Evolutionary conservation across 1,140 invertebrate genomes (phyloP), one percentile per base, ranked within the genome.

Genomic region (Brachionus rubens): DNA sequence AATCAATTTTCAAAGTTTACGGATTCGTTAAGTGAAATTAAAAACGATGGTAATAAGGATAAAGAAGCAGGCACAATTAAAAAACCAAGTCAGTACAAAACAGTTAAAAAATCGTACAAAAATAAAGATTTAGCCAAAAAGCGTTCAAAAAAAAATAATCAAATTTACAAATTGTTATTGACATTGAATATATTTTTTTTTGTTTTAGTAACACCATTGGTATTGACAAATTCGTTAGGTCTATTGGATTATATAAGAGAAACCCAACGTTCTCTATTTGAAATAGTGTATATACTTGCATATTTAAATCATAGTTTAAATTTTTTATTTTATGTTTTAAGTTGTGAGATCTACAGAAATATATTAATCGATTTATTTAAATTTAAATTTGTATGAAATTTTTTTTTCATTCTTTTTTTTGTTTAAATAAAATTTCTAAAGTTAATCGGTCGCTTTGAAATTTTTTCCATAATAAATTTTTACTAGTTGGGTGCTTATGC

Each of bases 261-360:
- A 10, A 48, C 46, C 0, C 46, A 19, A 19, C 21, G 24, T 14
- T 21, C 19, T 14, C 21, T 54, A 6, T 54, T 54, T 72, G 68
- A 72, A 48, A 50, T 50, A 9, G 43, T 72, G 6, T 72, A 72
- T 33, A 72, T 72, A 33, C 16, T 54, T 3, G 68, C 47, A 3
- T 72, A 72, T 72, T 54, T 72, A 28, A 72, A 72, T 54, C 68
- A 72, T 41, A 72, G 68, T 24, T 19, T 72, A n/a, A 72, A 72
- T 54, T 72, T 72, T 72, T 24, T 72, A 9, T 72, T 72, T 40
- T 72, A 72, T 54, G 24, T 36, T 6, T 72, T 72, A 19, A 72
- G 68, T 28, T 72, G 68, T 54, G 50, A 72, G 14, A 72, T 72
- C n/a, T 72, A 72, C 41, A 28, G 68, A 33, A 48, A 50, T 21